phyloP scores from a whole-genome alignment of 2,113 vertebrate genomes.

The Corvus hawaiiensis region DNA sequence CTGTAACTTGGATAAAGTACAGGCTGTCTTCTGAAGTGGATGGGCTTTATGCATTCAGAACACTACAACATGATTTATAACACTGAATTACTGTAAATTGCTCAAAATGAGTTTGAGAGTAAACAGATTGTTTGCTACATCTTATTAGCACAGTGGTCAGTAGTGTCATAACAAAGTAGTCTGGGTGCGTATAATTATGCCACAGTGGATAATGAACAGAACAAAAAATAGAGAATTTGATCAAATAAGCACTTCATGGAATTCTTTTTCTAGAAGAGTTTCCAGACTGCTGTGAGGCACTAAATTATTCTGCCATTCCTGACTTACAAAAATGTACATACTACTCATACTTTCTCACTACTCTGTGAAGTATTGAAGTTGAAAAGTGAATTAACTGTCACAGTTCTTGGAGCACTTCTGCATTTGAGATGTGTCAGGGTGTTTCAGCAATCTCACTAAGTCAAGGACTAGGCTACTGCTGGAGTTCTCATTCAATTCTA shows the following conservation, averaged over 20 bases:
- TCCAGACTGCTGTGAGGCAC: neutral
- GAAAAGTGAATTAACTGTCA: conserved; percentile 1
- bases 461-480: neutral
- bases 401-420: neutral
- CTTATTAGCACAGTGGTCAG: conserved; percentile 31
- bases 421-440: neutral
- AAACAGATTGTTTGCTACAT: conserved; percentile 16
- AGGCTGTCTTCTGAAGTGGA: neutral
- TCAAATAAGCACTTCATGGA: neutral
- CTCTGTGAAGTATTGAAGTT: neutral
- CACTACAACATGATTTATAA: neutral
- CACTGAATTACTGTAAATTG: conserved; percentile 4
- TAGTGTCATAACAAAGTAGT: conserved; percentile 7
- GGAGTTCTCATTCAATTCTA: neutral
- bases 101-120: conserved; percentile 10
- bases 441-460: neutral
- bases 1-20: neutral
- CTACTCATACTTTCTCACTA: neutral
- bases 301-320: neutral
- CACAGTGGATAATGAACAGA: neutral
- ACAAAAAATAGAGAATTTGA: neutral
- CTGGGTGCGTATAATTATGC: neutral
- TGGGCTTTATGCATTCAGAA: neutral
- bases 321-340: neutral
- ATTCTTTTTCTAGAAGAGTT: neutral